phyloP scores from a whole-genome alignment of 2,888 invertebrate genomes.

The Stenolophus ochropezus region DNA sequence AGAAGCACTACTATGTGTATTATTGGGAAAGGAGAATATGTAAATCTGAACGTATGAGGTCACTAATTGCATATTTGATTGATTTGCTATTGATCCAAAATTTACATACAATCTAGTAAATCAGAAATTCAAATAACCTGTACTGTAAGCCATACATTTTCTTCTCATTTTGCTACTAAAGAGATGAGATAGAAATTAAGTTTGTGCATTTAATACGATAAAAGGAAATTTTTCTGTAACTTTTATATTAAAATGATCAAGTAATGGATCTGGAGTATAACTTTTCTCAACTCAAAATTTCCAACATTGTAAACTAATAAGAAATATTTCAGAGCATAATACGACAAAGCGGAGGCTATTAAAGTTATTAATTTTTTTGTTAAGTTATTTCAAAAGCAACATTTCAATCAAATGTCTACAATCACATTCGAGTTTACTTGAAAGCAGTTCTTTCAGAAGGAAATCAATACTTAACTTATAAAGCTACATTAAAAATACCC shows the following conservation, averaged over 20 bases:
- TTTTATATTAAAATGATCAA: neutral
- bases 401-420: neutral
- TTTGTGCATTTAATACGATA: neutral
- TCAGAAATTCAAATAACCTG: neutral
- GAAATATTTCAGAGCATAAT: neutral
- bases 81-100: neutral
- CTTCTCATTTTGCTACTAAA: too few relatives aligned
- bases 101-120: neutral
- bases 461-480: conserved; percentile 27
- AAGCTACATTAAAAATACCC: conserved; percentile 31
- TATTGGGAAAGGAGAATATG: neutral
- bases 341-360: neutral
- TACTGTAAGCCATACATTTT: too few relatives aligned
- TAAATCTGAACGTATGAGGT: neutral
- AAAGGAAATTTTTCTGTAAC: neutral
- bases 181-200: too few relatives aligned
- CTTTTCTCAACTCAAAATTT: neutral
- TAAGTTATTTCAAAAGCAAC: neutral
- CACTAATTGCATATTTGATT: neutral
- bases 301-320: neutral
- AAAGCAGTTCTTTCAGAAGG: neutral
- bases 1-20: too few relatives aligned
- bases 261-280: neutral
- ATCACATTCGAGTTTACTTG: neutral
- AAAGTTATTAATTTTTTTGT: neutral